Conservation (phyloP, 2,888 invertebrate genomes). For the Drosophila helvetica region DNA sequence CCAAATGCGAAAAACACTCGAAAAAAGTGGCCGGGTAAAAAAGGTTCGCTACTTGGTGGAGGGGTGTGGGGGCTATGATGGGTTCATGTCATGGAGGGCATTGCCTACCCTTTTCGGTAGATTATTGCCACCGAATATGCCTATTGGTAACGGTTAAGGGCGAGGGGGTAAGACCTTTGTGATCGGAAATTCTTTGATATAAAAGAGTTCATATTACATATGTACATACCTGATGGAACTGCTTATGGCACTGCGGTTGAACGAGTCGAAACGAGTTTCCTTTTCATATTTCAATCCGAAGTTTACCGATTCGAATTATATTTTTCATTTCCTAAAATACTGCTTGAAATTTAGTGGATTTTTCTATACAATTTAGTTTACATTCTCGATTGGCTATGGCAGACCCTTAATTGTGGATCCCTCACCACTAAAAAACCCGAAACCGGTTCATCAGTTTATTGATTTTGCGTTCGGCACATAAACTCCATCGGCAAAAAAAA, state of each 20-base stretch:
- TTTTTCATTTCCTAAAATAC: no score
- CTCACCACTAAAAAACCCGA: conserved; percentile 11
- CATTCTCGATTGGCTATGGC: not conserved
- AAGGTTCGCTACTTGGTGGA: conserved; percentile 25
- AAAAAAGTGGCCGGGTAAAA: conserved; percentile 28
- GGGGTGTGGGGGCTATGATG: no score
- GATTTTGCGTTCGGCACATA: conserved; percentile 74
- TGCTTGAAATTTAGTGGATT: no score
- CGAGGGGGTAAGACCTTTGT: not conserved
- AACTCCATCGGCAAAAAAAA: conserved; percentile 51
- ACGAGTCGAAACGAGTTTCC: not conserved
- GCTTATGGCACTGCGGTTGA: not conserved
- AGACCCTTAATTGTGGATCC: not conserved
- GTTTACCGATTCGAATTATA: not conserved
- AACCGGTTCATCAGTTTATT: conserved; percentile 67
- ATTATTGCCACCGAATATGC: not conserved
- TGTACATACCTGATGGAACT: not conserved
- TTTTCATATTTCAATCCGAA: not conserved
- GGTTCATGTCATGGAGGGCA: not conserved
- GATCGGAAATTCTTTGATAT: not conserved
- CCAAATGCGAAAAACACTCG: conserved; percentile 54
- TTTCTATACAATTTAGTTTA: no score
- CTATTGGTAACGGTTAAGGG: not conserved
- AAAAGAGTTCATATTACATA: not conserved
- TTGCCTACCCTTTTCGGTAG: not conserved